Evolutionary conservation across 1,140 invertebrate genomes (phyloP), one percentile per base, ranked within the genome.

Genomic region (Maconellicoccus hirsutus): DNA sequence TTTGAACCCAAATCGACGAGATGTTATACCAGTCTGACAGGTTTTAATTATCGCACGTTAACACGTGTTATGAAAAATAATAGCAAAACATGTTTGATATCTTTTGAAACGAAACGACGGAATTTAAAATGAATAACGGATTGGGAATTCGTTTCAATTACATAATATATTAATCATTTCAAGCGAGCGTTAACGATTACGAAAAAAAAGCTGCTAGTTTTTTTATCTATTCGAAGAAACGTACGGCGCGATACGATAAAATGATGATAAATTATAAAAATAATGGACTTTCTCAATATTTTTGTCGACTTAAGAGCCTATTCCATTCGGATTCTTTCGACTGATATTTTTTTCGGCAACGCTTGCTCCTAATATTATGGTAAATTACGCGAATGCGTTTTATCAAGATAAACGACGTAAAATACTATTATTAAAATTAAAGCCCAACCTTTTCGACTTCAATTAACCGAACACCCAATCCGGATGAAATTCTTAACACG

Each of bases 231-330:
- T 3, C 29, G 29, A 33, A 3, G 29, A 3, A 6, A 33, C 29
- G 12, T 12, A 33, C 29, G 29, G 3, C 29, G 29, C 29, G 29
- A 33, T 33, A 33, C 4, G 12, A 12, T 3, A 33, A 52, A 19
- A 52, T 52, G 42, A 52, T 52, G 42, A 52, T 52, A 52, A 52
- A 52, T 52, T 52, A 19, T 52, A 52, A 52, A 52, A 52, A 52
- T 52, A 52, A 52, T 52, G 42, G 42, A 52, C 42, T 52, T 52
- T 52, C n/a, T 52, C 42, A 19, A 52, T 52, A 16, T 52, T 16
- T 52, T 52, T 16, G 42, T 16, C 42, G 42, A 14, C 6, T 8
- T 19, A 52, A 3, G 29, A 52, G n/a, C 42, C 12, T 52, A 8
- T 16, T 52, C 42, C 42, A 16, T 52, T 52, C n/a, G 2, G 10